Base-by-base conservation (phyloP, 2,797 vertebrate species). In the Diplodus puntazzo region DNA sequence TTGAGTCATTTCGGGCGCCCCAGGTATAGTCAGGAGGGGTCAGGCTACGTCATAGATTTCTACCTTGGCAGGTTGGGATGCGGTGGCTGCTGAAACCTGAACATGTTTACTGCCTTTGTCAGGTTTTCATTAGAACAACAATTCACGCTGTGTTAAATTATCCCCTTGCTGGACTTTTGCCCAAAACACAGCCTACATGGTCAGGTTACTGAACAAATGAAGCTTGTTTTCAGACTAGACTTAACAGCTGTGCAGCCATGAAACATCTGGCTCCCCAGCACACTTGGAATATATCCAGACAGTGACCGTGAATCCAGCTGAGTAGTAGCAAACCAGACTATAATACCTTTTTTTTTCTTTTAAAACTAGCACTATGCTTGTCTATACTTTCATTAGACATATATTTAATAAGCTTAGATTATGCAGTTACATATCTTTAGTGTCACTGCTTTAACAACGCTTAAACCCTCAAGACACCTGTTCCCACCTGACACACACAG, bases 21-120 rank as follows among this genome's bases (percentile, higher is more conserved):
- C 87, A 86, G 88, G 85, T 92, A 42, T 13, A 72, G 77, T 72
- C 76, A 84, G 88, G 88, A 87, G 80, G 52, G 67, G 73, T 64
- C 64, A 30, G 55, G 34, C 75, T 72, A 91, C 92, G 91, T 94
- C 92, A 94, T 53, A 48, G 64, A 11, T 49, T 27, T 34, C 62
- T 80, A 92, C 92, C 90, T 92, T 89, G 45, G 61, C 88, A 89
- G 87, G 88, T 87, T 61, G 50, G 61, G 82, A 79, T 87, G 69
- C 60, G 61, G 30, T 17, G 39, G 43, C 66, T 85, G 58, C 66
- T 85, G 58, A 14, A 69, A 80, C 71, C 5, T 13, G 39, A 75
- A 79, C 64, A 3, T 54, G 66, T 72, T 74, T 70, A 42, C 59
- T 23, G 49, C 43, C 73, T 46, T 55, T 75, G 49, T 81, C 58